Evolutionary conservation across 2,113 vertebrate species (phyloP).

Genomic region (Grammomys dolichurus): DNA sequence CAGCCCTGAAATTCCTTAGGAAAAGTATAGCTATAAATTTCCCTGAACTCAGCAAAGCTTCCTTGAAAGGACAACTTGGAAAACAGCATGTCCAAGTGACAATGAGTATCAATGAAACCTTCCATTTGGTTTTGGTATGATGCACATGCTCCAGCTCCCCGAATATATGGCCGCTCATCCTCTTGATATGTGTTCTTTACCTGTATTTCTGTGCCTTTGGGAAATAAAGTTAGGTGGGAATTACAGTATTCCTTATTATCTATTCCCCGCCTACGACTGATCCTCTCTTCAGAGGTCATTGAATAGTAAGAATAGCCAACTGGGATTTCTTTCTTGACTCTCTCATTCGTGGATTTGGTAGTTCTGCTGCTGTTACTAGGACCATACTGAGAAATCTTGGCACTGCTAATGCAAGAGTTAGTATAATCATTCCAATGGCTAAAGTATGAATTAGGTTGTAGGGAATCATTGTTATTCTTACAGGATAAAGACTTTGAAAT

Average conservation of each 20-base stretch:
- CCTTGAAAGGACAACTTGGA: conserved; percentile 88
- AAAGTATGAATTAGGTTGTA: conserved; percentile 37
- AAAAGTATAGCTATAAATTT: conserved; percentile 85
- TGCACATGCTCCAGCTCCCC: neutral
- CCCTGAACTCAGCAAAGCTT: conserved; percentile 88
- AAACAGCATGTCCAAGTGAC: conserved; percentile 93
- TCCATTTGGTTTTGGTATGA: neutral
- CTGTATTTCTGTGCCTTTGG: neutral
- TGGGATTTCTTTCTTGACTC: neutral
- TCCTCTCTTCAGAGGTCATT: neutral
- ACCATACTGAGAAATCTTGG: neutral
- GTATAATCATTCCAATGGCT: conserved; percentile 30
- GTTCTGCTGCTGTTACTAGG: neutral
- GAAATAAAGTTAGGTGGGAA: neutral
- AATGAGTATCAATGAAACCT: conserved; percentile 93
- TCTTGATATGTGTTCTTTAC: neutral
- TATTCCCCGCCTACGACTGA: neutral
- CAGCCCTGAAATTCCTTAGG: conserved; percentile 90
- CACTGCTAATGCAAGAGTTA: neutral
- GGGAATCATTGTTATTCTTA: neutral
- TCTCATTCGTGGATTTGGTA: neutral
- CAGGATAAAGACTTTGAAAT: neutral
- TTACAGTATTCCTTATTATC: neutral
- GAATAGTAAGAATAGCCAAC: neutral
- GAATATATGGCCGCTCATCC: neutral